A percentile compares a stretch with the other conserved stretches of the same genome.
Evolutionary conservation across 2,113 vertebrate species (phyloP).

Genomic region (Rostratula benghalensis): DNA sequence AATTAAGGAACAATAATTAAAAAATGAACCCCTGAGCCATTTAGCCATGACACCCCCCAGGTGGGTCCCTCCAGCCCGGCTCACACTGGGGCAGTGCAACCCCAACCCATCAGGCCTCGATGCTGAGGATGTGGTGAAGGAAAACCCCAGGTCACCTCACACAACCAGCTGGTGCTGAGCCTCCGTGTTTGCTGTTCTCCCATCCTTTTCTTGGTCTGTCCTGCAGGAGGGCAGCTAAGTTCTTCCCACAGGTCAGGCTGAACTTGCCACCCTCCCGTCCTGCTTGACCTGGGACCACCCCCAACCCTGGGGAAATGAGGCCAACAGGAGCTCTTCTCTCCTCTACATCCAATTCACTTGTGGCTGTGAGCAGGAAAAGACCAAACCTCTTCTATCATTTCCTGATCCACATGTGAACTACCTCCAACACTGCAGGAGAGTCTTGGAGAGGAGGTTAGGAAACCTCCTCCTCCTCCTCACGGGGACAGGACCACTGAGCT

Average conservation of each 20-base stretch:
- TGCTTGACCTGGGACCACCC: background rate
- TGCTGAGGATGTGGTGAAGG: background rate
- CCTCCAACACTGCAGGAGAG: background rate
- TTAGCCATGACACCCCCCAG: background rate
- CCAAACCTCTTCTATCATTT: background rate
- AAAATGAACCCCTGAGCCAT: background rate
- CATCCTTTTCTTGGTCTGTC: background rate
- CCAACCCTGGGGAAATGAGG: accelerated
- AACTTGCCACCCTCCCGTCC: background rate
- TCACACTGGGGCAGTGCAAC: accelerated
- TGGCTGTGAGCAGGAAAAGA: background rate
- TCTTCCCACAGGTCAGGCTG: background rate
- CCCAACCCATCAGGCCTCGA: background rate
- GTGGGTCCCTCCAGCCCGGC: background rate
- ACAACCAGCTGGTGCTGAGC: accelerated
- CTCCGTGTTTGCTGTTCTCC: background rate
- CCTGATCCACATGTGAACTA: background rate
- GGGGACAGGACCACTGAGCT: accelerated
- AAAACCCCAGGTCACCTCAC: background rate
- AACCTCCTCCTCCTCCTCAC: background rate
- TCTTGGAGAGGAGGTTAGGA: background rate
- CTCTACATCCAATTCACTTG: background rate
- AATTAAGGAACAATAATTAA: background rate
- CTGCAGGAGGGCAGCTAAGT: accelerated
- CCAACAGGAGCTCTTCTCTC: background rate